Percentiles rank a stretch among this genome's conserved stretches.
These are phyloP conservation scores for Poicephalus meyeri DNA, from an alignment of 2,113 vertebrate species.

Conservation along the genomic window DNA sequence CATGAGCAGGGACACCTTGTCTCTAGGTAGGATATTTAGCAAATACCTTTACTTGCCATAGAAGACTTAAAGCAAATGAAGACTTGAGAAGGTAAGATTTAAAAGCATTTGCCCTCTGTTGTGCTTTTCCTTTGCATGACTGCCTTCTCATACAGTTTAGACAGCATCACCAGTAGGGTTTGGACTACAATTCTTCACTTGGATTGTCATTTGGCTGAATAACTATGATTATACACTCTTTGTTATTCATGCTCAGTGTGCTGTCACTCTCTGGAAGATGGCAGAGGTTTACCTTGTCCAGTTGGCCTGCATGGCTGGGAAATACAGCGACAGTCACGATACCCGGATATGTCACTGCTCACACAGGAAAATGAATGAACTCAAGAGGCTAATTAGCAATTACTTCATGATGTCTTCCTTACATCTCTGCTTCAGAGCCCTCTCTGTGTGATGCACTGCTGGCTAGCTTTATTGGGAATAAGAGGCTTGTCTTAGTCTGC, in stretches of 20 bases:
- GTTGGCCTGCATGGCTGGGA: neutral
- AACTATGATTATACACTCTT: neutral
- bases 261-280: neutral
- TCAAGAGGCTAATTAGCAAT: neutral
- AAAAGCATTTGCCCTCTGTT: neutral
- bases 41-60: neutral
- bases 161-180: neutral
- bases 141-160: neutral
- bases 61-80: neutral
- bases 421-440: neutral
- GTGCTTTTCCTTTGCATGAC: neutral
- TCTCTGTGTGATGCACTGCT: neutral
- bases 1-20: neutral
- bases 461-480: neutral
- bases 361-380: neutral
- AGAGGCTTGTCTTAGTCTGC: neutral
- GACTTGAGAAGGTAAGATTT: neutral
- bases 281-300: neutral
- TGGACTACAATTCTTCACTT: neutral
- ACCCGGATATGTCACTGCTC: neutral
- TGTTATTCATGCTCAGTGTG: neutral
- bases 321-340: neutral
- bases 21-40: neutral
- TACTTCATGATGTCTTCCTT: neutral
- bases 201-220: neutral